These are phyloP conservation scores for Tetranychus piercei DNA, from an alignment of 2,888 invertebrate species.

Conservation along the genomic window DNA sequence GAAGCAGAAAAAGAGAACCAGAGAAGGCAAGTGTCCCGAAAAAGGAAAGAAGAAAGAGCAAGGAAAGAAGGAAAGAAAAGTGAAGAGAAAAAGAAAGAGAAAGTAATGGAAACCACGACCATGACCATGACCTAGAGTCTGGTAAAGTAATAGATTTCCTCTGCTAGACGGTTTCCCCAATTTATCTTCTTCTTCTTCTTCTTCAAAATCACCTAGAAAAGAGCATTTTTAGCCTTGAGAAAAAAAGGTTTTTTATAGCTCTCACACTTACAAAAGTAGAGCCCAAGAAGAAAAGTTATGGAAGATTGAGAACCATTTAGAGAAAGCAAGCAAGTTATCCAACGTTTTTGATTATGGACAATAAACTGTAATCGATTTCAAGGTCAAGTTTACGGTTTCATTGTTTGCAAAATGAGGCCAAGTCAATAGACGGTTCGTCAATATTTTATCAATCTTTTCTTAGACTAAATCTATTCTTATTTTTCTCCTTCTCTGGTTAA, in stretches of 20 bases:
- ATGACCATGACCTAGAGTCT: slow-evolving; percentile 1
- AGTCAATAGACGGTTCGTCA: background rate
- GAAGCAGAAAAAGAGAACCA: no score
- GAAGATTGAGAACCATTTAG: background rate
- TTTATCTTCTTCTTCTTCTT: background rate
- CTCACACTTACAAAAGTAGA: background rate
- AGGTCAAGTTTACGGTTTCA: slow-evolving; percentile 1
- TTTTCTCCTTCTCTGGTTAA: background rate
- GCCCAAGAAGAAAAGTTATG: background rate
- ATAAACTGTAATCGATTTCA: background rate
- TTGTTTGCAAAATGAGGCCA: background rate
- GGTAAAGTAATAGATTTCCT: background rate
- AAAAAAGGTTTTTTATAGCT: background rate
- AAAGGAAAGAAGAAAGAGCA: background rate
- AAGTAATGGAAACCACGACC: background rate
- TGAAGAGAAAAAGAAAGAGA: background rate
- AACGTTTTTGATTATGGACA: background rate
- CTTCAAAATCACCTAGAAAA: background rate
- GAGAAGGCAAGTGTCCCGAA: background rate
- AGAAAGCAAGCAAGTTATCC: background rate
- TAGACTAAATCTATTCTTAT: background rate
- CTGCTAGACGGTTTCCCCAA: background rate
- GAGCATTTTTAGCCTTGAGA: background rate
- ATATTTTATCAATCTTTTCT: background rate
- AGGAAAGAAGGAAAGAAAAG: background rate